A percentile compares a stretch with the other conserved stretches of the same genome.
Conservation (phyloP, 1,140 invertebrate genomes). For the Drosophila athabasca region DNA sequence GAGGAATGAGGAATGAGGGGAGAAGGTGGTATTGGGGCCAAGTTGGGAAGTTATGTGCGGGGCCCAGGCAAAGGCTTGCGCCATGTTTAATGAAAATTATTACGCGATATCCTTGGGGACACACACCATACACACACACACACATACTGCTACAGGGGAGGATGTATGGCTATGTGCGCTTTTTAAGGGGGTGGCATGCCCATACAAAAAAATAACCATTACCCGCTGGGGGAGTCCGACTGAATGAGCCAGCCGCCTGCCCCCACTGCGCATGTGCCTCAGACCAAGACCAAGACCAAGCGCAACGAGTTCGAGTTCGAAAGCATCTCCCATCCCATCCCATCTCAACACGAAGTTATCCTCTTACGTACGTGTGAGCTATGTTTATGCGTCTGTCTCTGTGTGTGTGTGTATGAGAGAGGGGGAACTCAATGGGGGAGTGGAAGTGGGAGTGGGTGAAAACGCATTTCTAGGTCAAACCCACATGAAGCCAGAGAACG, state of each 20-base stretch:
- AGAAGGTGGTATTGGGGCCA: constrained; percentile 8
- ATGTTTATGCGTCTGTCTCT: constrained; percentile 11
- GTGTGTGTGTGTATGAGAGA: constrained; percentile 12
- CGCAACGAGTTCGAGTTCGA: constrained; percentile 57
- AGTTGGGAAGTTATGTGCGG: background rate
- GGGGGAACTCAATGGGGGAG: background rate
- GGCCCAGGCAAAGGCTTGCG: constrained; percentile 48
- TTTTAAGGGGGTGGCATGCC: constrained; percentile 69
- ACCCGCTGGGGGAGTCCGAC: constrained; percentile 27
- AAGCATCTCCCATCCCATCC: constrained; percentile 37
- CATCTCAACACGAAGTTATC: constrained; percentile 8
- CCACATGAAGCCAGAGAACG: constrained; percentile 56
- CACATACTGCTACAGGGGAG: constrained; percentile 22
- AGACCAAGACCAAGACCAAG: constrained; percentile 14
- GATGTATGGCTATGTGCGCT: constrained; percentile 68
- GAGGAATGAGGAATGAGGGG: constrained; percentile 6
- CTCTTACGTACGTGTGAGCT: constrained; percentile 21
- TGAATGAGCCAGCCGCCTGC: constrained; percentile 60
- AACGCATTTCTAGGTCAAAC: constrained; percentile 76
- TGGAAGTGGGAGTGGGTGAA: constrained; percentile 19
- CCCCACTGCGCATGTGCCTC: constrained; percentile 45
- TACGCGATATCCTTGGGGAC: constrained; percentile 73
- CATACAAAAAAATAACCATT: constrained; percentile 55
- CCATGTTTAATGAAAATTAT: constrained; percentile 77
- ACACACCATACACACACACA: constrained; percentile 13